These are phyloP conservation scores for Hypselothyrea guttata DNA, from an alignment of 2,888 invertebrate species.

Conservation along the genomic window DNA sequence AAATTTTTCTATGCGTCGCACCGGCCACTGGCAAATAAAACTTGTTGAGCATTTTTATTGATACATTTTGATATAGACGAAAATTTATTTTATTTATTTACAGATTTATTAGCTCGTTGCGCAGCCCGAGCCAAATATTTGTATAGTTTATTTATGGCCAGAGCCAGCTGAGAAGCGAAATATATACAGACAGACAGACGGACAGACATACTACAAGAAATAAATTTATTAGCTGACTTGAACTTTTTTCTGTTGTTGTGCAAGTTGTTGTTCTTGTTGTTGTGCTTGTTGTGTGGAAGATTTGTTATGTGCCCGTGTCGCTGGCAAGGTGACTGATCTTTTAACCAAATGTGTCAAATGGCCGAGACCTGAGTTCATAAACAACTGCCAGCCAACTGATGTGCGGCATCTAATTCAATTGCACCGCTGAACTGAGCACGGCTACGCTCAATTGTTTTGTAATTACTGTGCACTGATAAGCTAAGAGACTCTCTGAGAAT, in stretches of 20 bases:
- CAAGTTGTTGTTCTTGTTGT: slow-evolving; percentile 27
- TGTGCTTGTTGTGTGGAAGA: slow-evolving; percentile 29
- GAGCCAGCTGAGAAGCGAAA: slow-evolving; percentile 24
- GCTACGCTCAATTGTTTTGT: too few relatives aligned
- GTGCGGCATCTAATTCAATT: too few relatives aligned
- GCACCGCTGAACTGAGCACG: too few relatives aligned
- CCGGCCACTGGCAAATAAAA: slow-evolving; percentile 49
- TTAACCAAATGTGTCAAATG: slow-evolving; percentile 70
- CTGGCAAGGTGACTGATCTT: slow-evolving; percentile 71
- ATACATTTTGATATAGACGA: slow-evolving; percentile 72
- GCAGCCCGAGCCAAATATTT: slow-evolving; percentile 62
- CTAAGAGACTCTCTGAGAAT: too few relatives aligned
- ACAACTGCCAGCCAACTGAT: slow-evolving; percentile 13
- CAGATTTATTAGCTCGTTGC: slow-evolving; percentile 72
- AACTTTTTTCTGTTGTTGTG: slow-evolving; percentile 52
- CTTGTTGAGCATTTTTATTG: slow-evolving; percentile 76
- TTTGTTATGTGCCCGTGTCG: slow-evolving; percentile 34
- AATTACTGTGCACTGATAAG: too few relatives aligned
- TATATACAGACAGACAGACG: slow-evolving; percentile 13
- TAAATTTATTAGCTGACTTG: slow-evolving; percentile 70
- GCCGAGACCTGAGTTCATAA: slow-evolving; percentile 44
- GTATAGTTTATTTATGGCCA: slow-evolving; percentile 69
- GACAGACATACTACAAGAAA: too few relatives aligned
- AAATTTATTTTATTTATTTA: slow-evolving; percentile 74
- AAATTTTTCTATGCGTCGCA: slow-evolving; percentile 50